phyloP scores from a whole-genome alignment of 1,140 invertebrate species.

The Scaptodrosophila lebanonensis region DNA sequence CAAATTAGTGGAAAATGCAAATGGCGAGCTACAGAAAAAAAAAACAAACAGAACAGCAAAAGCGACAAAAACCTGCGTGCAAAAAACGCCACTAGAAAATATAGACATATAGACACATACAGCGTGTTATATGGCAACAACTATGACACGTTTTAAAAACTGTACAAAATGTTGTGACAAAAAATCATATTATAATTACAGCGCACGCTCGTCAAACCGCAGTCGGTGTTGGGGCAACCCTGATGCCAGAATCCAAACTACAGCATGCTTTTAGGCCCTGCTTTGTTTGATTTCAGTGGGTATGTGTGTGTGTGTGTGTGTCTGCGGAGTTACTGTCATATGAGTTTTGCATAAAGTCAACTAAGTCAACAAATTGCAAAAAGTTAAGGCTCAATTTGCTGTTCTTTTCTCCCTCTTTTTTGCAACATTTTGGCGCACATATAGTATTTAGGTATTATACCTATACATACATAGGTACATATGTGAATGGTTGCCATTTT shows the following conservation, averaged over 20 bases:
- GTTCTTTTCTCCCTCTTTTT: constrained; percentile 36
- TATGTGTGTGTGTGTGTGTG: background rate
- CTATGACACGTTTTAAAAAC: no score
- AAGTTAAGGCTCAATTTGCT: no score
- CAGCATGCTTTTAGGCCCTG: constrained; percentile 46
- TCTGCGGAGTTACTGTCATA: constrained; percentile 4
- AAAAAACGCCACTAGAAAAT: constrained; percentile 71
- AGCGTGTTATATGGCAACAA: no score
- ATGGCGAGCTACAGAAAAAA: constrained; percentile 34
- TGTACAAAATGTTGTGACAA: constrained; percentile 42
- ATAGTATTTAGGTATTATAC: constrained; percentile 34
- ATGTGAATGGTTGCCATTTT: background rate
- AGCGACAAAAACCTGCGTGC: background rate
- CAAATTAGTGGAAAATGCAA: constrained; percentile 75
- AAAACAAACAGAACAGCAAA: constrained; percentile 15
- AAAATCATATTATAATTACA: constrained; percentile 68
- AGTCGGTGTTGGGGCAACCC: constrained; percentile 6
- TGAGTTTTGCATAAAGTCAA: constrained; percentile 33
- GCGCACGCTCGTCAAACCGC: constrained; percentile 12
- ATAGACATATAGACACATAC: no score
- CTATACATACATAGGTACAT: no score
- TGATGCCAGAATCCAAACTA: constrained; percentile 20
- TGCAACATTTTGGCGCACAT: constrained; percentile 28
- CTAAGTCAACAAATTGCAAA: no score
- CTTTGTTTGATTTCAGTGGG: constrained; percentile 3